phyloP scores from a whole-genome alignment of 2,113 vertebrate species.

The Ariopsis seemanni region DNA sequence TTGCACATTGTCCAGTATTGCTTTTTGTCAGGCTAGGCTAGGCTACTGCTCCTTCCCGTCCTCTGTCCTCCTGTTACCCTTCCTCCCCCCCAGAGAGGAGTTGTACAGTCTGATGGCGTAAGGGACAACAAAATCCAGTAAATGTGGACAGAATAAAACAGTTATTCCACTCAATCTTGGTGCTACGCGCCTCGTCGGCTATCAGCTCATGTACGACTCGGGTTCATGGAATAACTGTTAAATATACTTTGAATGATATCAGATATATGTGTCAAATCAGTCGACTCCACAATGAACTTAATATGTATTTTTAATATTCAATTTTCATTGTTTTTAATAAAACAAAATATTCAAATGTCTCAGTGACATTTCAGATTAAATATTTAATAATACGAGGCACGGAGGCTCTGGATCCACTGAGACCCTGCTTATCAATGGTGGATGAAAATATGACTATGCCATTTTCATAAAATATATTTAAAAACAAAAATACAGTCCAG shows the following conservation, averaged over 20 bases:
- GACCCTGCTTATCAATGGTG: not conserved
- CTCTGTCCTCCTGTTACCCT: no score
- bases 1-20: no score
- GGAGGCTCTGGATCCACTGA: not conserved
- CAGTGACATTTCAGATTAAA: not conserved
- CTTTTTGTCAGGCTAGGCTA: no score
- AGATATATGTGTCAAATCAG: not conserved
- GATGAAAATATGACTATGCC: not conserved
- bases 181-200: no score
- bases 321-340: not conserved
- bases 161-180: no score
- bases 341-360: not conserved
- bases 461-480: not conserved
- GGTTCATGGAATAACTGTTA: no score
- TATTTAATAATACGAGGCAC: not conserved
- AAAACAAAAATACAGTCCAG: not conserved
- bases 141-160: no score
- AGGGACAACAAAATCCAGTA: no score
- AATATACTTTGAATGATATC: not conserved
- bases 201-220: no score
- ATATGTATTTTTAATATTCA: not conserved
- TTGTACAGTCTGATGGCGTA: no score
- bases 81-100: no score
- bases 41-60: no score
- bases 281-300: not conserved